Evolutionary conservation across 2,888 invertebrate species (phyloP).

Genomic region (Pseudolycoriella hygida): DNA sequence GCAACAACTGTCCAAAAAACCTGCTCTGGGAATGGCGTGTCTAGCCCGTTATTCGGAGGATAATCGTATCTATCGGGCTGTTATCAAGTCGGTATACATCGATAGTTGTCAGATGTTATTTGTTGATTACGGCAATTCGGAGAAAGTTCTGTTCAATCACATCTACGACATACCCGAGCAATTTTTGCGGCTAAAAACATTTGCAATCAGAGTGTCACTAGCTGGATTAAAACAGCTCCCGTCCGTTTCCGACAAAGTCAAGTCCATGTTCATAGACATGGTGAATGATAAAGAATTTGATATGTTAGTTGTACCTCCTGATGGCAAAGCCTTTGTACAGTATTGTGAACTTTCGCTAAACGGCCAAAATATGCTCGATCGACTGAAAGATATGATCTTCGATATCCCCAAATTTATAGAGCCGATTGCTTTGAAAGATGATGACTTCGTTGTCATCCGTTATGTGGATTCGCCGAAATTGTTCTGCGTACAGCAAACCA

Average conservation of each 20-base stretch:
- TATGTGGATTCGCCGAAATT: constrained; percentile 41
- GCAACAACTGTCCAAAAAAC: constrained; percentile 44
- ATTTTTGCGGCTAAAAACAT: constrained; percentile 50
- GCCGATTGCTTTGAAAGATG: constrained; percentile 18
- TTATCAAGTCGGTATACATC: constrained; percentile 53
- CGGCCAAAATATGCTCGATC: constrained; percentile 19
- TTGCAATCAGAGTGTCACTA: constrained; percentile 57
- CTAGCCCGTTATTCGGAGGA: constrained; percentile 54
- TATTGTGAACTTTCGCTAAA: constrained; percentile 50
- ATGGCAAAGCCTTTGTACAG: constrained; percentile 53
- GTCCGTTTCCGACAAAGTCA: constrained; percentile 37
- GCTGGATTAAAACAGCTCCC: constrained; percentile 48
- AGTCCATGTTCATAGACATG: constrained; percentile 50
- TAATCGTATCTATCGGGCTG: constrained; percentile 52
- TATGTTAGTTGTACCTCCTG: constrained; percentile 47
- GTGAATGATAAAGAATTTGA: constrained; percentile 43
- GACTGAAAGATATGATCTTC: constrained; percentile 20
- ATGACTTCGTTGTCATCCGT: constrained; percentile 24
- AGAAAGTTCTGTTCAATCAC: constrained; percentile 48
- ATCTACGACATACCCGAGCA: constrained; percentile 59
- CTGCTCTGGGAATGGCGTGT: constrained; percentile 59
- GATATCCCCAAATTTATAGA: constrained; percentile 20
- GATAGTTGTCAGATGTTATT: constrained; percentile 59
- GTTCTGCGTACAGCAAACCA: constrained; percentile 55
- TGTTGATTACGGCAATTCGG: constrained; percentile 66